Evolutionary conservation across 53 echinoderm and acorn worm species (phyloP).

Genomic region (Henricia sp.): DNA sequence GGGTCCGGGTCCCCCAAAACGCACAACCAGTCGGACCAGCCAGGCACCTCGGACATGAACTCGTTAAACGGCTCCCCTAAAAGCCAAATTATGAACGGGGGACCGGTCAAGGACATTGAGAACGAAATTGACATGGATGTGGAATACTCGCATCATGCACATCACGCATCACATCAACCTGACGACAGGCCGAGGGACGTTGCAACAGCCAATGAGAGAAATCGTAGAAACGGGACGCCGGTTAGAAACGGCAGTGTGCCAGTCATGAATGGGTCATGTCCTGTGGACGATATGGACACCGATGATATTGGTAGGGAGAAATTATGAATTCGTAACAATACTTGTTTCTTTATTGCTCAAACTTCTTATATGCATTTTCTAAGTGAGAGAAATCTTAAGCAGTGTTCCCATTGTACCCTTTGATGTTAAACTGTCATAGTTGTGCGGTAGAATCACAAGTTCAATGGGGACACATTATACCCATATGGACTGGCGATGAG

Average conservation of each 20-base stretch:
- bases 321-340: not conserved
- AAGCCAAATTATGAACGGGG: slow-evolving; percentile 85
- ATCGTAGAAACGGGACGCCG: slow-evolving; percentile 56
- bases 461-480: no score
- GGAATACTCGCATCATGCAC: slow-evolving; percentile 41
- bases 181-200: slow-evolving; percentile 41
- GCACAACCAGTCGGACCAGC: slow-evolving; percentile 56
- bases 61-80: slow-evolving; percentile 86
- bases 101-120: slow-evolving; percentile 27
- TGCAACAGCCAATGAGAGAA: slow-evolving; percentile 59
- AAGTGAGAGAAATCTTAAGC: no score
- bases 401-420: no score
- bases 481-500: no score
- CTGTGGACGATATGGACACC: slow-evolving; percentile 92
- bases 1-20: slow-evolving; percentile 62
- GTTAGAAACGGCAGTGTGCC: slow-evolving; percentile 75
- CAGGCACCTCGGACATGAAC: slow-evolving; percentile 81
- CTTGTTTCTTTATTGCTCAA: not conserved
- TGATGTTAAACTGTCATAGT: no score
- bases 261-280: slow-evolving; percentile 86
- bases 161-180: slow-evolving; percentile 32
- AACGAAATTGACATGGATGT: slow-evolving; percentile 86
- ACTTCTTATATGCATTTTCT: not conserved
- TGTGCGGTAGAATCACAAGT: no score
- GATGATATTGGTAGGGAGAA: slow-evolving; percentile 84